phyloP scores from a whole-genome alignment of 2,113 vertebrate genomes.

The Lates calcarifer region DNA sequence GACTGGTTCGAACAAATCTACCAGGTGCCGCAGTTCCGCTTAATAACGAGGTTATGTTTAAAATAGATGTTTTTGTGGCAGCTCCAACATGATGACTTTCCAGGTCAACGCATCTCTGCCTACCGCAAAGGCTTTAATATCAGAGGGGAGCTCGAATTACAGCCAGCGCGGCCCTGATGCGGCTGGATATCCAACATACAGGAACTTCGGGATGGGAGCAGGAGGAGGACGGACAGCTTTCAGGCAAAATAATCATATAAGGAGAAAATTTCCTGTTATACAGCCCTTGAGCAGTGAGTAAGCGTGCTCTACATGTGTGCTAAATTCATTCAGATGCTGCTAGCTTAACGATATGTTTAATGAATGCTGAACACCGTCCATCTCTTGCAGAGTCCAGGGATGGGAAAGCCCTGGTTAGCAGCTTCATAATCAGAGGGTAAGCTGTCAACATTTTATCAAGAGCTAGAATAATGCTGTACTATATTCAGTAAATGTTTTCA shows the following conservation, averaged over 20 bases:
- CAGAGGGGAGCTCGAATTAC: constrained; percentile 28
- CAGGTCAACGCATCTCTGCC: constrained; percentile 45
- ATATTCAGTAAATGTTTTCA: background rate
- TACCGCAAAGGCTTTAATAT: constrained; percentile 13
- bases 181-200: constrained; percentile 5
- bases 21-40: rapidly evolving
- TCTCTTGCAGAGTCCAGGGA: constrained; percentile 61
- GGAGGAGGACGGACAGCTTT: constrained; percentile 41
- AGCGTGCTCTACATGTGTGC: background rate
- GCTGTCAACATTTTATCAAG: background rate
- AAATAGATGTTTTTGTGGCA: background rate
- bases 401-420: constrained; percentile 35
- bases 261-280: constrained; percentile 40
- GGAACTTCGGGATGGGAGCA: constrained; percentile 43
- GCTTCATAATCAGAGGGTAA: constrained; percentile 64
- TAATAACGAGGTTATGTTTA: background rate
- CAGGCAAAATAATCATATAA: constrained; percentile 18
- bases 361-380: background rate
- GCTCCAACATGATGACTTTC: constrained; percentile 58
- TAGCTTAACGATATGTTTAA: constrained; percentile 1
- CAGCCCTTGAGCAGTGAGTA: constrained; percentile 67
- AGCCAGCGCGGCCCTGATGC: constrained; percentile 47
- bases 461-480: background rate
- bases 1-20: background rate
- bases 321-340: background rate